A percentile compares a stretch with the other conserved stretches of the same genome.
Evolutionary conservation across 2,113 vertebrate species (phyloP).

Genomic region (Elephantulus edwardii): DNA sequence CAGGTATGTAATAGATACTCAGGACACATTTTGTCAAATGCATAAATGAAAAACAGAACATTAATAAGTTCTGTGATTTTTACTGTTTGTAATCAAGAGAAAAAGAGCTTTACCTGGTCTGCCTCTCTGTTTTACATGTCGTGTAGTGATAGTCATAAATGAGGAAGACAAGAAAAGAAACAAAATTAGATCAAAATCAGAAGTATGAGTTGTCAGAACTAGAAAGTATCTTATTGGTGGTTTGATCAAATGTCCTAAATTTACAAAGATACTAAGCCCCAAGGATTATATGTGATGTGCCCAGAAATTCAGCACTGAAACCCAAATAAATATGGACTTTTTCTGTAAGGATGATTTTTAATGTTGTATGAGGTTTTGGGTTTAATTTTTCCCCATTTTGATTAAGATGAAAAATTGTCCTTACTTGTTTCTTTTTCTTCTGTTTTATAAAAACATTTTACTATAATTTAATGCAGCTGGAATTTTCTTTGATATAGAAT

Average conservation of each 20-base stretch:
- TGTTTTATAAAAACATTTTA: slow-evolving; percentile 7
- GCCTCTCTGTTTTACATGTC: not conserved
- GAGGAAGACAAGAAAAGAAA: not conserved
- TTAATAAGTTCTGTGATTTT: not conserved
- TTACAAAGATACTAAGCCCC: slow-evolving; percentile 4
- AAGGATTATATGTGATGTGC: not conserved
- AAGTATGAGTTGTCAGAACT: not conserved
- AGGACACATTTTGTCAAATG: not conserved
- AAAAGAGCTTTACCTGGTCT: not conserved
- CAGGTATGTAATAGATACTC: not conserved
- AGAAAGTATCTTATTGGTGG: not conserved
- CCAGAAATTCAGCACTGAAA: not conserved
- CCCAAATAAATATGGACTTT: slow-evolving; percentile 21
- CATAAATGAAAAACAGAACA: not conserved
- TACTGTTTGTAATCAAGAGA: not conserved
- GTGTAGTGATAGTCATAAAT: not conserved
- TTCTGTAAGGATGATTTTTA: not conserved
- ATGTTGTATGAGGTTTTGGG: not conserved
- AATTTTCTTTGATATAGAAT: slow-evolving; percentile 46
- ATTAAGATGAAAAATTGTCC: slow-evolving; percentile 35
- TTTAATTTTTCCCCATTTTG: slow-evolving; percentile 14
- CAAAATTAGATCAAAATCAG: not conserved
- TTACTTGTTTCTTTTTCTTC: slow-evolving; percentile 24
- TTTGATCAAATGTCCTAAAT: not conserved
- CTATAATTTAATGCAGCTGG: slow-evolving; percentile 33